Percentiles rank a stretch among this genome's conserved stretches.
Evolutionary conservation across 1,140 invertebrate genomes (phyloP).

Genomic region (Diuraphis noxia): DNA sequence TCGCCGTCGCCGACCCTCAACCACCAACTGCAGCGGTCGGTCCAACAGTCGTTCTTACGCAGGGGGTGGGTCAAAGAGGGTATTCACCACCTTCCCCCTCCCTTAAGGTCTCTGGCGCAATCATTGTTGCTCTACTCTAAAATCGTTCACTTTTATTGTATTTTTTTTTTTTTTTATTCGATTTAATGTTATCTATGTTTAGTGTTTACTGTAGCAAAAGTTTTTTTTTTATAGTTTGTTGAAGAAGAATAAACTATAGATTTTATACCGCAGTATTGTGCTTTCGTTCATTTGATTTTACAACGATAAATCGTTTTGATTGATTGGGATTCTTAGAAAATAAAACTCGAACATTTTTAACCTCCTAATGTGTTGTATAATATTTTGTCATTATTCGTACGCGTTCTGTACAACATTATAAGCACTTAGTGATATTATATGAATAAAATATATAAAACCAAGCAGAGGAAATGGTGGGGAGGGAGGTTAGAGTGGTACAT

Average conservation of each 20-base stretch:
- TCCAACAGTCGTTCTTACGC: background rate
- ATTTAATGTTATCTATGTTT: background rate
- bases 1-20: background rate
- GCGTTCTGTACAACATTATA: background rate
- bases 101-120: background rate
- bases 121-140: background rate
- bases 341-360: background rate
- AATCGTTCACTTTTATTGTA: background rate
- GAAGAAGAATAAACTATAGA: background rate
- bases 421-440: background rate
- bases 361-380: background rate
- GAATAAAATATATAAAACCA: background rate
- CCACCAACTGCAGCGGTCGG: background rate
- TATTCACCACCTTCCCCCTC: background rate
- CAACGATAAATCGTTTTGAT: background rate
- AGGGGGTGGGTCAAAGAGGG: background rate
- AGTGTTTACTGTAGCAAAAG: background rate
- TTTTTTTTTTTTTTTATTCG: background rate
- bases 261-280: background rate
- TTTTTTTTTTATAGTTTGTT: background rate
- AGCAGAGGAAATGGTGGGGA: background rate
- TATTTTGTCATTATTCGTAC: background rate
- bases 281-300: background rate
- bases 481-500: no score
- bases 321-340: background rate